Percentiles rank a stretch among this genome's conserved stretches.
Conservation (phyloP, 2,888 invertebrate genomes). For the Notodonta ziczac region DNA sequence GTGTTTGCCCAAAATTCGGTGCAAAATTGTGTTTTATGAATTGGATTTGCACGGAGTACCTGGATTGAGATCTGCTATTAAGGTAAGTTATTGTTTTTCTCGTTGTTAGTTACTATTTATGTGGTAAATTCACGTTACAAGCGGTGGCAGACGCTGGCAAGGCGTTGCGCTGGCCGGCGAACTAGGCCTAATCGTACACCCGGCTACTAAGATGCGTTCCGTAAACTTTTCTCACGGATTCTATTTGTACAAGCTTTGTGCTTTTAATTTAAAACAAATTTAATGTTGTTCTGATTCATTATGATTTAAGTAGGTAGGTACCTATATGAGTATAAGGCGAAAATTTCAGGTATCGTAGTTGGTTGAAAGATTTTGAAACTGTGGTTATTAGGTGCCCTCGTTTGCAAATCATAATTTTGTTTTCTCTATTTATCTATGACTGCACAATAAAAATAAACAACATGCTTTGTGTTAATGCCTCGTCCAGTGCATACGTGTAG, state of each 20-base stretch:
- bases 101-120: slow-evolving; percentile 16
- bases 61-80: slow-evolving; percentile 61
- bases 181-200: slow-evolving; percentile 56
- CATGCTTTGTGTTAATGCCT: too few relatives aligned
- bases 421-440: too few relatives aligned
- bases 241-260: not conserved
- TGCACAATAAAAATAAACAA: too few relatives aligned
- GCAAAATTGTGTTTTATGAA: slow-evolving; percentile 50
- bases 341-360: not conserved
- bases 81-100: slow-evolving; percentile 57
- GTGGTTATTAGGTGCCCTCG: not conserved
- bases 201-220: slow-evolving; percentile 31
- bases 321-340: not conserved
- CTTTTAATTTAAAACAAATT: not conserved
- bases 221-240: slow-evolving; percentile 16
- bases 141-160: slow-evolving; percentile 8
- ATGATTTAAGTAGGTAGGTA: too few relatives aligned
- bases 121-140: slow-evolving; percentile 35
- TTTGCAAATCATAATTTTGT: too few relatives aligned
- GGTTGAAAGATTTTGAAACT: not conserved
- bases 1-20: slow-evolving; percentile 50
- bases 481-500: too few relatives aligned
- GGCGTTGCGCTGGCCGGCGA: slow-evolving; percentile 26
- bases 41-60: slow-evolving; percentile 70
- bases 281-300: not conserved